Conservation (phyloP, 2,113 vertebrate species). For the Sula dactylatra region DNA sequence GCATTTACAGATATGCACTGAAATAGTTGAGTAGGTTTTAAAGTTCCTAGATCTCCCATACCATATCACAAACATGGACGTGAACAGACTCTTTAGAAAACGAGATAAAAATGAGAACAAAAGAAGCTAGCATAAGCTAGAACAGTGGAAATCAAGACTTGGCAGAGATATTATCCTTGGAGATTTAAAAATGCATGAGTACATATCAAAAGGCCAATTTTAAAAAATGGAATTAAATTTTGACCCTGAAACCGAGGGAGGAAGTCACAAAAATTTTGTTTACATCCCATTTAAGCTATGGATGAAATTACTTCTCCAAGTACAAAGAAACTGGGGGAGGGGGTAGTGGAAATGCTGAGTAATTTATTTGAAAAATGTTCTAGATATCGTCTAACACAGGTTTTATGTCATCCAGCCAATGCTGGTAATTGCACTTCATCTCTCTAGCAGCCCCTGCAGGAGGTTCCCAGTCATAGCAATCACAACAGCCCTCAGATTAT, state of each 20-base stretch:
- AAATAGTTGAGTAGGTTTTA: not conserved
- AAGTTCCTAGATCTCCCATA: not conserved
- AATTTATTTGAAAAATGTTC: not conserved
- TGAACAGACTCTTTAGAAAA: not conserved
- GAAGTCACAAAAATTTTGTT: not conserved
- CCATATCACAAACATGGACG: rapidly evolving
- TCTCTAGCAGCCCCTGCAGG: conserved; percentile 39
- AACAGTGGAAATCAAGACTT: not conserved
- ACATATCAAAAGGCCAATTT: not conserved
- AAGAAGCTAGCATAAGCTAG: not conserved
- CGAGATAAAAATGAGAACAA: not conserved
- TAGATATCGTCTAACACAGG: not conserved
- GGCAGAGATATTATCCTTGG: not conserved
- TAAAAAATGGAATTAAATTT: not conserved
- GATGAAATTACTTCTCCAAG: not conserved
- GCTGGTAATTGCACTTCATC: not conserved
- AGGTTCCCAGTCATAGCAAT: not conserved
- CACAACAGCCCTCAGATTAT: not conserved
- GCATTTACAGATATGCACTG: not conserved
- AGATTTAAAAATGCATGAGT: not conserved
- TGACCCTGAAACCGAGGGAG: not conserved
- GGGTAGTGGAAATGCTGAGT: not conserved
- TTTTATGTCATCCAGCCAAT: not conserved
- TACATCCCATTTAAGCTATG: not conserved
- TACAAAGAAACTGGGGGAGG: not conserved